Evolutionary conservation across 2,888 invertebrate species (phyloP), one percentile per base, ranked within the genome.

Genomic region (Shargacucullia verbasci): DNA sequence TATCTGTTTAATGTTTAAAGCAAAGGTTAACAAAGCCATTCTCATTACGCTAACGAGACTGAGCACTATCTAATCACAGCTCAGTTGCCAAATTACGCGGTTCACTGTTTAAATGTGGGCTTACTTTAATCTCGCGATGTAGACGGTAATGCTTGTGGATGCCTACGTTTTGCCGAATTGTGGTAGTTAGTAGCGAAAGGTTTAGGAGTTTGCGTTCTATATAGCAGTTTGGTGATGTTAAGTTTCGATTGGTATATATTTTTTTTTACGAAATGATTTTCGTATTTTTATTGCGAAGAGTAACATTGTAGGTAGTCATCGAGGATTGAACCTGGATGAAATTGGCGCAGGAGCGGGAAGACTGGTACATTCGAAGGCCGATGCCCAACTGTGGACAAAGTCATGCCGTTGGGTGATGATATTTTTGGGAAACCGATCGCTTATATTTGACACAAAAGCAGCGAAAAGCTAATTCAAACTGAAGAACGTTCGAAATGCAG

Each of bases 41-140:
- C 87, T 91, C 90, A 91, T 93, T 91, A 89, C 80, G 84, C 83
- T 90, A 93, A 92, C 90, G 88, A 90, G 91, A 82, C 84, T 82
- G 83, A 89, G 88, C 90, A 90, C 91, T 91, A 90, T 92, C 92
- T 92, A 92, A 92, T 92, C 91, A 91, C 87, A 87, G 89, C 79
- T 87, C 85, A 88, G 89, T 90, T 93, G 92, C 92, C 92, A 92
- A 93, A 93, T 92, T 92, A 90, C 88, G 88, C 88, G 87, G 88
- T 87, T 83, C 82, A 81, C 84, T 89, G 88, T 91, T 89, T 87
- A 88, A 90, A 90, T 88, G 90, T 86, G 81, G 88, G 87, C 83
- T 90, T 89, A 89, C 89, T 90, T 90, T 90, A 89, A 90, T 89
- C 88, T 86, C 82, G 75, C 82, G 84, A 86, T 87, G 82, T 86